phyloP scores from a whole-genome alignment of 2,113 vertebrate species.

The Antigone vipio region DNA sequence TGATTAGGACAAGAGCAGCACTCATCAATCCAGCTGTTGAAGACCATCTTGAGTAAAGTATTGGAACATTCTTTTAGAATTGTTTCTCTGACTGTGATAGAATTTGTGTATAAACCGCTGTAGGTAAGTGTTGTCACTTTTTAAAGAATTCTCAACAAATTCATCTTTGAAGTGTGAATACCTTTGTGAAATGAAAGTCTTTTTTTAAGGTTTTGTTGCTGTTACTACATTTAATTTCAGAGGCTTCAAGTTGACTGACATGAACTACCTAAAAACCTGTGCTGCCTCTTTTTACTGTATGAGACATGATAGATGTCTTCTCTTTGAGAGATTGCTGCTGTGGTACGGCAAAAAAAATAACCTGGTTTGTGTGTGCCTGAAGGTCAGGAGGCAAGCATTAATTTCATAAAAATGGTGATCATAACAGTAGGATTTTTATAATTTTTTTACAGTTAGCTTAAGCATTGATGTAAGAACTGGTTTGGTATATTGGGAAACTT shows the following conservation, averaged over 20 bases:
- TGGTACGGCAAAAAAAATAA: background rate
- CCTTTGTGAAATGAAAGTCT: background rate
- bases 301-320: background rate
- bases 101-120: background rate
- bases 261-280: slow-evolving; percentile 3
- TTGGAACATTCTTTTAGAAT: background rate
- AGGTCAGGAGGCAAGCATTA: background rate
- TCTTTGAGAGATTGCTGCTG: background rate
- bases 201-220: slow-evolving; percentile 12
- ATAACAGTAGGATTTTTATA: no score
- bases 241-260: background rate
- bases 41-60: background rate
- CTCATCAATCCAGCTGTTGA: background rate
- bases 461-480: background rate
- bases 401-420: background rate
- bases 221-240: slow-evolving; percentile 13
- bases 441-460: background rate
- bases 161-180: slow-evolving; percentile 11
- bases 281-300: background rate
- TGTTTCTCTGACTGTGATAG: background rate
- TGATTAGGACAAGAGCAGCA: background rate
- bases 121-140: background rate
- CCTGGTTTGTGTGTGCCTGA: background rate
- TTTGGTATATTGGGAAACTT: background rate
- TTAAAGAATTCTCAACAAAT: background rate